Percentiles rank a stretch among this genome's conserved stretches.
phyloP scores from a whole-genome alignment of 2,113 vertebrate species.

The Pseudopipra pipra region DNA sequence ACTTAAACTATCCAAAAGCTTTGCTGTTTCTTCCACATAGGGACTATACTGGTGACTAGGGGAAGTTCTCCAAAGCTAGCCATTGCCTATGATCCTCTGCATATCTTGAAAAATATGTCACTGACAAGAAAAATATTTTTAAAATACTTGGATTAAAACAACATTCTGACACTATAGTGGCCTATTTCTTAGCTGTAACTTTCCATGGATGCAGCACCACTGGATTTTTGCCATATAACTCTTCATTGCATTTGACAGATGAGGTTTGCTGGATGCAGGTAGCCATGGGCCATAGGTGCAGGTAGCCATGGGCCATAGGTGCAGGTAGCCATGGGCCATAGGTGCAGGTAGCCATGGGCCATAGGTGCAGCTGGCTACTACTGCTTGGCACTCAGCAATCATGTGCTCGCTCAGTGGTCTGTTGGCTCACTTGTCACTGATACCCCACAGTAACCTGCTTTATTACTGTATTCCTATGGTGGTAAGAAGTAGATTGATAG shows the following conservation, averaged over 20 bases:
- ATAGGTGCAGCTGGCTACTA: background rate
- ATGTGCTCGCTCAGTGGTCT: background rate
- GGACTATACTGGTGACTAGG: background rate
- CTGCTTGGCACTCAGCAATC: fast-evolving
- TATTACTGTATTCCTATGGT: background rate
- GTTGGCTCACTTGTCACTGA: background rate
- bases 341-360: background rate
- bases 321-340: too few relatives aligned
- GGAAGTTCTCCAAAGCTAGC: background rate
- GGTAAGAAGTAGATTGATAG: background rate
- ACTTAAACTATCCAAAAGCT: background rate
- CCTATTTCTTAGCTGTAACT: slow-evolving; percentile 22
- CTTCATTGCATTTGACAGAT: background rate
- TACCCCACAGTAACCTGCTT: background rate
- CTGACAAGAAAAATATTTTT: background rate
- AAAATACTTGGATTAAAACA: slow-evolving; percentile 5
- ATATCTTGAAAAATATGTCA: slow-evolving; percentile 12
- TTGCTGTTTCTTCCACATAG: background rate
- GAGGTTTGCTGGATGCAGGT: background rate
- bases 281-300: background rate
- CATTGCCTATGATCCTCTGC: background rate
- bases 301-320: background rate
- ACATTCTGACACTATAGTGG: background rate
- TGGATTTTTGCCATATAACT: background rate
- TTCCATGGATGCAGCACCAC: background rate